Percentiles rank a stretch among this genome's conserved stretches.
phyloP scores from a whole-genome alignment of 2,888 invertebrate species.

The Peribatodes rhomboidaria region DNA sequence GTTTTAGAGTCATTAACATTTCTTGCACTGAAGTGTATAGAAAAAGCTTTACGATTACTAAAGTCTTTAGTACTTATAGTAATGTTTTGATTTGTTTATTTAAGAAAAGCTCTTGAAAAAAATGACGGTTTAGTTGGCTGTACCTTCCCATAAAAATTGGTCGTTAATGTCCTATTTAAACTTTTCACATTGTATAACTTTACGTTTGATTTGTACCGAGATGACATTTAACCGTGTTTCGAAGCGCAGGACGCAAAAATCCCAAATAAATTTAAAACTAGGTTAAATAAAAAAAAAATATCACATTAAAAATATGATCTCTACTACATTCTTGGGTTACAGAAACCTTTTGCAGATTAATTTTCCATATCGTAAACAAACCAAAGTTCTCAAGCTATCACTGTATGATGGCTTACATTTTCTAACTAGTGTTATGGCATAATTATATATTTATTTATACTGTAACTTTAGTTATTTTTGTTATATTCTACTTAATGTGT shows the following conservation, averaged over 20 bases:
- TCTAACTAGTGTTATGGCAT: conserved; percentile 41
- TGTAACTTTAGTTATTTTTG: conserved; percentile 38
- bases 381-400: conserved; percentile 44
- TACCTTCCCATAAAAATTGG: too few relatives aligned
- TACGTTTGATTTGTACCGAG: neutral
- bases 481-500: conserved; percentile 21
- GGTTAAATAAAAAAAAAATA: neutral
- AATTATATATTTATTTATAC: conserved; percentile 38
- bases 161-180: too few relatives aligned
- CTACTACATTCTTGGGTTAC: conserved; percentile 19
- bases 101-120: too few relatives aligned
- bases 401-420: conserved; percentile 15
- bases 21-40: too few relatives aligned
- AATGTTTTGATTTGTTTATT: too few relatives aligned
- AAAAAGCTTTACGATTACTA: too few relatives aligned
- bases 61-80: too few relatives aligned
- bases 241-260: conserved; percentile 35
- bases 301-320: conserved; percentile 13
- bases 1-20: too few relatives aligned
- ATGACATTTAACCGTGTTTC: neutral
- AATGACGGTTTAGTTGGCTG: too few relatives aligned
- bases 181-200: neutral
- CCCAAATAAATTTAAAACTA: neutral
- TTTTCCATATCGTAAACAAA: conserved; percentile 22
- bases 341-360: conserved; percentile 7